Conservation (phyloP, 2,888 invertebrate genomes). For the Embidobia sp. region DNA sequence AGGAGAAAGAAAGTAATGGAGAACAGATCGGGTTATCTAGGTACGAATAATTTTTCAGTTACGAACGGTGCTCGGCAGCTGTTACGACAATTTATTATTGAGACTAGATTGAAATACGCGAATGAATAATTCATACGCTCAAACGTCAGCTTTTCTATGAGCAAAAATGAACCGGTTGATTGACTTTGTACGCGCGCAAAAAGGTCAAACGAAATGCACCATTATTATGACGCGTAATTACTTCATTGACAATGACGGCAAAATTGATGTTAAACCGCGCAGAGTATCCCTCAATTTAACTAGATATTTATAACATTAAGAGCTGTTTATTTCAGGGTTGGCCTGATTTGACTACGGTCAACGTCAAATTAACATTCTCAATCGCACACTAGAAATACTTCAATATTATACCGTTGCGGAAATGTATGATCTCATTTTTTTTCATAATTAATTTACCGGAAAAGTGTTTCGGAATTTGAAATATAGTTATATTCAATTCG, state of each 20-base stretch:
- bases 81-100: conserved; percentile 47
- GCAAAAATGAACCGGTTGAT: conserved; percentile 31
- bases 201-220: conserved; percentile 5
- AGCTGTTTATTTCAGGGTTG: conserved; percentile 5
- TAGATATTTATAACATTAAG: conserved; percentile 27
- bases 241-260: conserved; percentile 5
- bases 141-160: conserved; percentile 13
- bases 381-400: too few relatives aligned
- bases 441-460: too few relatives aligned
- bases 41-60: too few relatives aligned
- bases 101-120: conserved; percentile 40
- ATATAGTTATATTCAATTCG: too few relatives aligned
- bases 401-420: too few relatives aligned
- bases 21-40: too few relatives aligned
- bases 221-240: conserved; percentile 27
- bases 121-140: conserved; percentile 51
- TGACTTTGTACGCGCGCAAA: conserved; percentile 13
- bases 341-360: not conserved
- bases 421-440: too few relatives aligned
- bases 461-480: too few relatives aligned
- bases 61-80: too few relatives aligned
- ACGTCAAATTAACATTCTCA: conserved; percentile 12
- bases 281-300: conserved; percentile 15
- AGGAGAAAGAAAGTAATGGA: too few relatives aligned
- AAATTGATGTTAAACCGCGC: conserved; percentile 18